A percentile compares a stretch with the other conserved stretches of the same genome.
phyloP scores from a whole-genome alignment of 2,113 vertebrate species.

The Microtus oregoni region DNA sequence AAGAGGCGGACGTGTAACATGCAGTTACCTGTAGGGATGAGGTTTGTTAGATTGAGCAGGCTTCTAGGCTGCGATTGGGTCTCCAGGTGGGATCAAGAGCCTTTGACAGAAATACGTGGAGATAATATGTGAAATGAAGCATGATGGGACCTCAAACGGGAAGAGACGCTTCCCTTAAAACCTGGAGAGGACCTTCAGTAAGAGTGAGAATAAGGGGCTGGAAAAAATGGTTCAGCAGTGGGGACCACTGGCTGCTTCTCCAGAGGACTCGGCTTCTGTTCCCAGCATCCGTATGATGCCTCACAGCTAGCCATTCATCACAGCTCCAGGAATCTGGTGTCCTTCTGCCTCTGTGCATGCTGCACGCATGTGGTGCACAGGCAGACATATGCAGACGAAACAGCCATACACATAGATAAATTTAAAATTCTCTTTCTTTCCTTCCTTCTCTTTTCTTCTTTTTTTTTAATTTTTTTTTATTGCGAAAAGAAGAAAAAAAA shows the following conservation, averaged over 20 bases:
- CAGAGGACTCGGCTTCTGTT: background rate
- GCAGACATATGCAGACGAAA: background rate
- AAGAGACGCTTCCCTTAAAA: background rate
- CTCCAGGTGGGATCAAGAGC: background rate
- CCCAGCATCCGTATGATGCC: background rate
- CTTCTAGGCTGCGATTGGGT: background rate
- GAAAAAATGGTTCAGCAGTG: too few species aligned
- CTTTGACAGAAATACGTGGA: background rate
- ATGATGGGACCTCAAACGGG: background rate
- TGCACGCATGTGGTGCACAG: background rate
- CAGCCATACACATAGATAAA: too few species aligned
- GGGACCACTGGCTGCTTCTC: background rate
- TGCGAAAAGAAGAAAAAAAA: too few species aligned
- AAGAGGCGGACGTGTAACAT: too few species aligned
- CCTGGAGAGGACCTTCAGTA: background rate
- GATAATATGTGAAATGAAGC: background rate
- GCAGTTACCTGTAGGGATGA: background rate
- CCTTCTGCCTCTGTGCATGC: background rate
- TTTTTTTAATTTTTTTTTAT: too few species aligned
- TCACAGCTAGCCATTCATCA: background rate
- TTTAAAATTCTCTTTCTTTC: background rate
- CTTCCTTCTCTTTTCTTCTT: too few species aligned
- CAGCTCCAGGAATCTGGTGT: background rate
- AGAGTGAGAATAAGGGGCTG: background rate
- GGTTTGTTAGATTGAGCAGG: background rate